A percentile compares a stretch with the other conserved stretches of the same genome.
phyloP scores from a whole-genome alignment of 2,797 vertebrate species.

The Bovichtus diacanthus region DNA sequence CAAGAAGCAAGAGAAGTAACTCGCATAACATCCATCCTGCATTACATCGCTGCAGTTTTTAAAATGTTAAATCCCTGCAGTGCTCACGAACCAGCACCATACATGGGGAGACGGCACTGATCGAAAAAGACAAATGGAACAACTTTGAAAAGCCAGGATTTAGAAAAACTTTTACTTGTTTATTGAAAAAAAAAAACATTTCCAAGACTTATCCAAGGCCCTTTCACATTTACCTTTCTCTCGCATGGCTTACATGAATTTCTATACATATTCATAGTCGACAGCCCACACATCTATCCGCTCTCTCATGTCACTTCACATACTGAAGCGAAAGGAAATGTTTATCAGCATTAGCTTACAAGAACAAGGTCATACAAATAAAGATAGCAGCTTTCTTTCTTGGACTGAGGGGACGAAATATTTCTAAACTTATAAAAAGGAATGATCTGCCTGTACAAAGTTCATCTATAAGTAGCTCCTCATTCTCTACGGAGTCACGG shows the following conservation, averaged over 20 bases:
- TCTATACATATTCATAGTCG: conserved; percentile 21
- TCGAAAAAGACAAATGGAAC: background rate
- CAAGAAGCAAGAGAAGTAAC: background rate
- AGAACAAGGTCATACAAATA: conserved; percentile 36
- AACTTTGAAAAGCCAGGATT: background rate
- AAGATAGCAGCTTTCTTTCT: conserved; percentile 16
- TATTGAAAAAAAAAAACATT: background rate
- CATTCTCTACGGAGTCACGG: background rate
- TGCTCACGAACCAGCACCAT: background rate
- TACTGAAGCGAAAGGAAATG: conserved; percentile 58
- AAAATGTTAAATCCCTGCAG: background rate
- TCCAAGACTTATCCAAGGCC: background rate
- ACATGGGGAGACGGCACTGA: background rate
- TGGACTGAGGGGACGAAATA: conserved; percentile 15
- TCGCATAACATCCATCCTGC: background rate
- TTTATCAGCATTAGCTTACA: conserved; percentile 63
- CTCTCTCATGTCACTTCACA: conserved; percentile 32
- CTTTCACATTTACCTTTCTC: conserved; percentile 3
- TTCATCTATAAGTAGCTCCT: background rate
- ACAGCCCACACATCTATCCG: conserved; percentile 22
- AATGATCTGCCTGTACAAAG: background rate
- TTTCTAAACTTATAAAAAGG: conserved; percentile 4
- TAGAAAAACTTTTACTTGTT: too few relatives aligned
- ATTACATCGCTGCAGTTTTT: background rate
- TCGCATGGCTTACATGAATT: background rate